A percentile compares a stretch with the other conserved stretches of the same genome.
Evolutionary conservation across 2,797 vertebrate species (phyloP).

Genomic region (Parauchenoglanis ngamensis): DNA sequence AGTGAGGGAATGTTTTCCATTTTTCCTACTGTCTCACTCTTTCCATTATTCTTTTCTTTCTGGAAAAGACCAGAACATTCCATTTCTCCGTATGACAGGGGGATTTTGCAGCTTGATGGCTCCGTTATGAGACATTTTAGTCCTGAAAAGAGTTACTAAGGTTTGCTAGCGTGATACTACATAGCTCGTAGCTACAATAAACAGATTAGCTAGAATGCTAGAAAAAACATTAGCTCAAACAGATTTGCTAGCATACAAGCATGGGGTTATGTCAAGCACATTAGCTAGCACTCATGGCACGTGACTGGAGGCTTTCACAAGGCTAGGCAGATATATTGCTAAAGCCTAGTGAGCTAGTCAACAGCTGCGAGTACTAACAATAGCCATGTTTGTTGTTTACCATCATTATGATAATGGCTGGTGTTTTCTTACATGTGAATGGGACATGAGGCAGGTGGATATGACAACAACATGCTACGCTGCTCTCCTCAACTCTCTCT

Average conservation of each 20-base stretch:
- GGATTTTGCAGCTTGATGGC: background rate
- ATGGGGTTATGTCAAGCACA: background rate
- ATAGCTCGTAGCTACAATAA: background rate
- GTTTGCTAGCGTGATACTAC: background rate
- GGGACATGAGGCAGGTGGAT: too few relatives aligned
- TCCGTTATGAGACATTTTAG: background rate
- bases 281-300: background rate
- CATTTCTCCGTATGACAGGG: slow-evolving; percentile 1
- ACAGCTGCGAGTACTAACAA: too few relatives aligned
- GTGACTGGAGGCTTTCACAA: too few relatives aligned
- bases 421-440: too few relatives aligned
- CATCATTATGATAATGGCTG: too few relatives aligned
- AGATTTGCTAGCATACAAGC: background rate
- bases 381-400: too few relatives aligned
- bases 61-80: slow-evolving; percentile 28
- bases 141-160: background rate
- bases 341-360: too few relatives aligned
- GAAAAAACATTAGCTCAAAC: background rate
- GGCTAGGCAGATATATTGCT: too few relatives aligned
- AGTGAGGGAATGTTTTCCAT: background rate
- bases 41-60: slow-evolving; percentile 36
- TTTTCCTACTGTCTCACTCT: slow-evolving; percentile 2
- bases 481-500: too few relatives aligned
- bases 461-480: too few relatives aligned
- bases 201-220: background rate